Percentiles rank a stretch among this genome's conserved stretches.
These are phyloP conservation scores for Amblyraja radiata DNA, from an alignment of 2,797 vertebrate genomes.

Conservation along the genomic window DNA sequence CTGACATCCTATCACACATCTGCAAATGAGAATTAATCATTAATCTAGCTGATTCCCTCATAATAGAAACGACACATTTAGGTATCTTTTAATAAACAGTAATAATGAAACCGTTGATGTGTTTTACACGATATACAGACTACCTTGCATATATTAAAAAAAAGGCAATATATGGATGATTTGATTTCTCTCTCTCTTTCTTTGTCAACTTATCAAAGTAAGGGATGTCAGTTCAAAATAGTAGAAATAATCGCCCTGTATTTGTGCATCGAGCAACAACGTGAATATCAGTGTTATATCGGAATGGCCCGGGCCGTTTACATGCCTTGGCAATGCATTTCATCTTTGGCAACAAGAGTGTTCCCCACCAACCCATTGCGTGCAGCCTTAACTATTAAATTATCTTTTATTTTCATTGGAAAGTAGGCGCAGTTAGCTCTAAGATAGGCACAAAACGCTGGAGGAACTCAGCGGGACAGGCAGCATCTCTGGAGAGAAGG, in stretches of 20 bases:
- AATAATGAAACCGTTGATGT: conserved; percentile 99
- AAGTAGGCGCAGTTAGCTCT: neutral
- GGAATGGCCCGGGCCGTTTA: neutral
- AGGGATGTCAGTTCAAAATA: conserved; percentile 56
- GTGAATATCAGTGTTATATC: neutral
- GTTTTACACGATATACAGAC: conserved; percentile 91
- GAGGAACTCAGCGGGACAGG: too few species aligned
- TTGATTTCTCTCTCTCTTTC: neutral
- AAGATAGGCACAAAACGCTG: too few species aligned
- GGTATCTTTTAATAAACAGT: conserved; percentile 97
- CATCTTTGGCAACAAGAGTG: neutral
- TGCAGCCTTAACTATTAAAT: neutral
- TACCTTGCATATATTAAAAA: conserved; percentile 43
- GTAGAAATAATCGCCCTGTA: conserved; percentile 43
- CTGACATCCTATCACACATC: conserved; percentile 91
- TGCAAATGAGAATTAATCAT: conserved; percentile 97
- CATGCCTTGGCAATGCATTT: neutral
- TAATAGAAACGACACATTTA: conserved; percentile 99
- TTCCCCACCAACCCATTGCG: neutral
- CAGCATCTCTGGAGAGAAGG: too few species aligned
- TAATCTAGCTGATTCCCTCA: conserved; percentile 92
- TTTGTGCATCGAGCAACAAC: neutral
- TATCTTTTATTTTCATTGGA: neutral
- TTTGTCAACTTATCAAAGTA: conserved; percentile 61
- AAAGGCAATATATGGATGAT: neutral